Evolutionary conservation across 2,113 vertebrate genomes (phyloP).

Genomic region (Dicentrarchus labrax): DNA sequence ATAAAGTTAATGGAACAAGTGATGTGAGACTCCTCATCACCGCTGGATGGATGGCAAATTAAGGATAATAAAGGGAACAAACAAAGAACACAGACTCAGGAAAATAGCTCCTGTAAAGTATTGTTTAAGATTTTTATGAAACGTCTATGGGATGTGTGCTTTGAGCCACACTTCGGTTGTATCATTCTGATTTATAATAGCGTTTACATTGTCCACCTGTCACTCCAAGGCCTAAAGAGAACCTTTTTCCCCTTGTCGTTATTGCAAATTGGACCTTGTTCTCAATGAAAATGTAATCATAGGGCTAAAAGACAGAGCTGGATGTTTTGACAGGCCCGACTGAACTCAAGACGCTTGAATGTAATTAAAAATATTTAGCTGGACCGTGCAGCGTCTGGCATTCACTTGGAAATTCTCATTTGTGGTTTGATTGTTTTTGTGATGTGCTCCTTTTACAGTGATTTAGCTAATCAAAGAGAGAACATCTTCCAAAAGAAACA

Average conservation of each 20-base stretch:
- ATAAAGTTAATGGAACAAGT: slow-evolving; percentile 80
- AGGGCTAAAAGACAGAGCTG: slow-evolving; percentile 38
- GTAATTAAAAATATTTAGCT: slow-evolving; percentile 59
- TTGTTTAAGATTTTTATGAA: slow-evolving; percentile 22
- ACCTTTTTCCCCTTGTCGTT: slow-evolving; percentile 50
- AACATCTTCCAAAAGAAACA: not conserved
- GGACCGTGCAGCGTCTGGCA: not conserved
- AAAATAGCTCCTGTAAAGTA: slow-evolving; percentile 42
- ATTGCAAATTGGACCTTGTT: slow-evolving; percentile 64
- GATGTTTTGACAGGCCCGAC: slow-evolving; percentile 45
- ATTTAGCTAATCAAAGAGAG: slow-evolving; percentile 7
- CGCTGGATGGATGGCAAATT: slow-evolving; percentile 71
- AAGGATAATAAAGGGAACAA: slow-evolving; percentile 60
- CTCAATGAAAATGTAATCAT: slow-evolving; percentile 71
- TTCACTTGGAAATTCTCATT: slow-evolving; percentile 21
- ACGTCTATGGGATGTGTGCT: not conserved
- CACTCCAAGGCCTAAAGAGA: slow-evolving; percentile 38
- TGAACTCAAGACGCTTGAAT: slow-evolving; percentile 31
- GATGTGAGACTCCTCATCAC: slow-evolving; percentile 75
- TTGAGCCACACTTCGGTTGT: not conserved
- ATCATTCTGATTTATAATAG: slow-evolving; percentile 22
- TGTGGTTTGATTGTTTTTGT: slow-evolving; percentile 37
- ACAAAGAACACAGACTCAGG: slow-evolving; percentile 39
- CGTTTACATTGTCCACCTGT: slow-evolving; percentile 43
- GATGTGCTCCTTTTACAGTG: not conserved